Evolutionary conservation across 2,113 vertebrate species (phyloP).

Genomic region (Upupa epops): DNA sequence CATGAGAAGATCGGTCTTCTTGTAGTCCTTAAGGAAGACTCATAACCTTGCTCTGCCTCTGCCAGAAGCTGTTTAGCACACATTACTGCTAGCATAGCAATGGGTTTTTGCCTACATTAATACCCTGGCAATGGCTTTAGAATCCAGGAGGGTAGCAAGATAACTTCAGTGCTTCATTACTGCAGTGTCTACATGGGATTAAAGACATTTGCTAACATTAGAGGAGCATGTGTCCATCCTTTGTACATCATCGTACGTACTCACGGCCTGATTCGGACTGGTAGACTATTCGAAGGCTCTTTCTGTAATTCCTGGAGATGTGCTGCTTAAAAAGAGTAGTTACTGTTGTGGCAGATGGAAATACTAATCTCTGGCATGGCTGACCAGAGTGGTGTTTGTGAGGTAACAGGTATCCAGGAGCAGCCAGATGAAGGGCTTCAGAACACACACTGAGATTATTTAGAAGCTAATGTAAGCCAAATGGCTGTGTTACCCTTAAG

Average conservation of each 20-base stretch:
- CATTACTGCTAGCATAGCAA: accelerated
- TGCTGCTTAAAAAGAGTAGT: neutral
- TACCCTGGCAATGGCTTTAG: neutral
- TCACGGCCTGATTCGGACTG: neutral
- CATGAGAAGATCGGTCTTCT: neutral
- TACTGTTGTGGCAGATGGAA: neutral
- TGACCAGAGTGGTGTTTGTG: neutral
- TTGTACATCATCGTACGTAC: neutral
- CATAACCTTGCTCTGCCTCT: neutral
- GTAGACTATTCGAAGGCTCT: neutral
- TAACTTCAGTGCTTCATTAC: neutral
- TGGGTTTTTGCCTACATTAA: neutral
- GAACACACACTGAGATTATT: neutral
- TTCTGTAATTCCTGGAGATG: neutral
- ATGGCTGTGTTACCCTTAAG: neutral
- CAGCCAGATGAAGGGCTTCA: neutral
- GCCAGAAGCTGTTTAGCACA: neutral
- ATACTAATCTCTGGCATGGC: neutral
- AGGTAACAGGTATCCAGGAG: neutral
- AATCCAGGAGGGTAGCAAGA: neutral
- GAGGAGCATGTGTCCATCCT: neutral
- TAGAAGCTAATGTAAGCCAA: neutral
- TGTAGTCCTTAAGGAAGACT: neutral
- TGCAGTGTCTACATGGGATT: neutral
- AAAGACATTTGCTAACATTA: neutral